phyloP scores from a whole-genome alignment of 1,140 invertebrate species.

The Aphelenchoides avenae region DNA sequence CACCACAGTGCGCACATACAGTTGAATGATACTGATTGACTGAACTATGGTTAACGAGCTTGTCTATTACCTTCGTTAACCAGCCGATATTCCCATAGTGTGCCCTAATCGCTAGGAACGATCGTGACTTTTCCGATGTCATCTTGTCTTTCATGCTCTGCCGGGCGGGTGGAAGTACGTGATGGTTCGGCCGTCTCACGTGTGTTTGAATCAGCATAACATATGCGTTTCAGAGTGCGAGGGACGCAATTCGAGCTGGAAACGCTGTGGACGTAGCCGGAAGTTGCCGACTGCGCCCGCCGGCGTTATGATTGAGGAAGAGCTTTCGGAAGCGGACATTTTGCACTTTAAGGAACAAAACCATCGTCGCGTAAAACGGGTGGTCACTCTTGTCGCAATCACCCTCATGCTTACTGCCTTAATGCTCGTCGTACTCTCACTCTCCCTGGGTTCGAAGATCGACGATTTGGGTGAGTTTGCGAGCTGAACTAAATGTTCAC shows the following conservation, averaged over 20 bases:
- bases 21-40: too few relatives aligned
- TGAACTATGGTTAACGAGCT: too few relatives aligned
- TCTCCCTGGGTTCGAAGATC: constrained; percentile 50
- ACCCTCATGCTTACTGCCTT: constrained; percentile 34
- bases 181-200: background rate
- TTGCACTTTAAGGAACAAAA: constrained; percentile 48
- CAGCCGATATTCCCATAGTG: too few relatives aligned
- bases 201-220: constrained; percentile 5
- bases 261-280: too few relatives aligned
- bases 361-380: constrained; percentile 45
- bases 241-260: too few relatives aligned
- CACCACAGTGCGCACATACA: too few relatives aligned
- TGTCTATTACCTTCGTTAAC: too few relatives aligned
- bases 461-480: constrained; percentile 42
- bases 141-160: background rate
- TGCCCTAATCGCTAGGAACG: too few relatives aligned
- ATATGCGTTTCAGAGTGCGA: too few relatives aligned
- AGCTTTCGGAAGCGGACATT: constrained; percentile 39
- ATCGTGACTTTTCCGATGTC: background rate
- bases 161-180: background rate
- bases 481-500: background rate
- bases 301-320: constrained; percentile 41
- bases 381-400: constrained; percentile 38
- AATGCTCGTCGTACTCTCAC: constrained; percentile 41
- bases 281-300: too few relatives aligned